Base-by-base conservation (phyloP, 2,797 vertebrate genomes). In the Menidia menidia region DNA sequence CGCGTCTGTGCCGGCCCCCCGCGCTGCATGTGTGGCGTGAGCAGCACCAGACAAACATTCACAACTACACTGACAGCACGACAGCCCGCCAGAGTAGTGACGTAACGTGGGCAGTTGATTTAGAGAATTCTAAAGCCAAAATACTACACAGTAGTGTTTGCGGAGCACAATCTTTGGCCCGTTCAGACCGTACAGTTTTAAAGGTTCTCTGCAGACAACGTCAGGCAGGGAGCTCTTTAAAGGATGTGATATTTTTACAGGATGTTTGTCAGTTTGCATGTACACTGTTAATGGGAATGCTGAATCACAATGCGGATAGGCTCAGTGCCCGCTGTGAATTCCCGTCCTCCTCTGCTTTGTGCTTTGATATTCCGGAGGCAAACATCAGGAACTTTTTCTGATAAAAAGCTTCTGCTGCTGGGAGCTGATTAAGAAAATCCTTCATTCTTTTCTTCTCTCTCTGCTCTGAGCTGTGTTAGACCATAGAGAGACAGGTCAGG, bases 1-100 rank as follows among this genome's bases (percentile, higher is more conserved):
- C 83, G 78, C 73, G 69, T 69, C 57, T 19, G 64, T 68, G 83
- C 74, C 83, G 84, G 77, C 85, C 80, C 88, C 81, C 80, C 81
- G 69, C 80, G 75, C 71, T 80, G 76, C 77, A 79, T 76, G 58
- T 48, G 69, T 86, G 83, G 68, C 62, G 77, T 68, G 58, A 85
- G 79, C 77, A 73, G 64, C 68, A 54, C 77, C 72, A 60, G 68
- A 87, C 74, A 84, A 84, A 88, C 83, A 83, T 63, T 82, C 69
- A 74, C 62, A 51, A 61, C 47, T 67, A 45, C 35, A 68, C 57
- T 30, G 54, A 59, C 70, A 30, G 52, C 58, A 52, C 64, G 82
- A 77, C 81, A 72, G 63, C 18, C 62, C 2, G 57, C 71, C 58
- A 65, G 50, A 31, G 31, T 69, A 3, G 18, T 68, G 78, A 83